phyloP scores from a whole-genome alignment of 2,113 vertebrate species.

The Passer montanus region DNA sequence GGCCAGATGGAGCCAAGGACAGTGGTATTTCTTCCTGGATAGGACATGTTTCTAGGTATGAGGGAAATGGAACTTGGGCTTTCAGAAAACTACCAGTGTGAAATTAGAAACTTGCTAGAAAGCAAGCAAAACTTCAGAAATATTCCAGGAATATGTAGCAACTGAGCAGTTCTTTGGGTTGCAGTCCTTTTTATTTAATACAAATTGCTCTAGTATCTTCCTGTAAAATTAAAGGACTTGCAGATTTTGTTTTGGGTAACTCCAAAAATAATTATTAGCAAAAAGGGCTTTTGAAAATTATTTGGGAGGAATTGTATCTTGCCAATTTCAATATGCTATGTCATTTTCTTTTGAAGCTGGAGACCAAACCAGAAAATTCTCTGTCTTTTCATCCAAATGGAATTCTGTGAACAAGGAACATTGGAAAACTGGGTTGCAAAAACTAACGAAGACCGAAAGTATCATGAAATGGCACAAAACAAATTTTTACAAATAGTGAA shows the following conservation, averaged over 20 bases:
- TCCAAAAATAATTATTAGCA: not conserved
- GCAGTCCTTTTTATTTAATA: not conserved
- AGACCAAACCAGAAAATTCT: accelerated
- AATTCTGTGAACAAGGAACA: slow-evolving; percentile 73
- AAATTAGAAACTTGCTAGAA: not conserved
- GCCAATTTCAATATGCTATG: not conserved
- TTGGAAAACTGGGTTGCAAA: slow-evolving; percentile 54
- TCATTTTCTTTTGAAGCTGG: slow-evolving; percentile 34
- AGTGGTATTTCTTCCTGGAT: not conserved
- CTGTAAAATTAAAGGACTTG: not conserved
- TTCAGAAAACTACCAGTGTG: not conserved
- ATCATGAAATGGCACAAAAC: slow-evolving; percentile 10
- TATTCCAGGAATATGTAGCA: not conserved
- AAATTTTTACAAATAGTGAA: slow-evolving; percentile 69
- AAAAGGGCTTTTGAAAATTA: not conserved
- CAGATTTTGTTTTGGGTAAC: not conserved
- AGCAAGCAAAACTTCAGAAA: not conserved
- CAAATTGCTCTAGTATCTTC: not conserved
- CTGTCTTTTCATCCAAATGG: slow-evolving; percentile 79
- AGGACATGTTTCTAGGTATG: not conserved
- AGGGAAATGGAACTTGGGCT: not conserved
- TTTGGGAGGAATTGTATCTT: not conserved
- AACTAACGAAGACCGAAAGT: accelerated
- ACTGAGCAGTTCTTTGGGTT: not conserved
- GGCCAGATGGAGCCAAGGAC: not conserved